Conservation (phyloP, 2,113 vertebrate genomes). For the Mus musculus region GRCm39 chrX:100592001-100592500, state of each 20-base stretch:
- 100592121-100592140: slow-evolving; percentile 99
- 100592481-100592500: slow-evolving; percentile 23
- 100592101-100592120: slow-evolving; percentile 95
- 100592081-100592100: slow-evolving; percentile 97
- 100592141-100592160: slow-evolving; percentile 86
- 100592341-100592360: too few relatives aligned
- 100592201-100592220: neutral
- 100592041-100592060: slow-evolving; percentile 96
- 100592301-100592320: too few relatives aligned
- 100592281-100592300: slow-evolving; percentile 50
- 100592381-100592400: neutral
- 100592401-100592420: slow-evolving; percentile 15
- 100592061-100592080: slow-evolving; percentile 97
- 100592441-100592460: slow-evolving; percentile 24
- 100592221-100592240: neutral
- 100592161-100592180: slow-evolving; percentile 39
- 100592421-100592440: slow-evolving; percentile 42
- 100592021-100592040: slow-evolving; percentile 96
- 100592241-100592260: slow-evolving; percentile 32
- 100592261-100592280: slow-evolving; percentile 41
- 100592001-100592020: slow-evolving; percentile 99
- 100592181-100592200: neutral
- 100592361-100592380: too few relatives aligned
- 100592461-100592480: slow-evolving; percentile 15
- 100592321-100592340: too few relatives aligned